Conservation (phyloP, 2,888 invertebrate species). For the Odontocolon sp. region DNA sequence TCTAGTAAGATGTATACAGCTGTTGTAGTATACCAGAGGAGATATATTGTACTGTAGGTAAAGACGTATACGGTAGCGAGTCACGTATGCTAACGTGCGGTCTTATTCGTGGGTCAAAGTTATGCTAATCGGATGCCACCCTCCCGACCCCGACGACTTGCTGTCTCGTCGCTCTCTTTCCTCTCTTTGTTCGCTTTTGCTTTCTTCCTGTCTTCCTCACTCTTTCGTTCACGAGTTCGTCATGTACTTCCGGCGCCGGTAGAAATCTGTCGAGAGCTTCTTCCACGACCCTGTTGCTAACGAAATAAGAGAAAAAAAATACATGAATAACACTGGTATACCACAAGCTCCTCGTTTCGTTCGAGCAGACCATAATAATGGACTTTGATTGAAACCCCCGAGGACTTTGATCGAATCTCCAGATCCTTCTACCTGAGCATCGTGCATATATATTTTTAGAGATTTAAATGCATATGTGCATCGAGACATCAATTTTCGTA, state of each 20-base stretch:
- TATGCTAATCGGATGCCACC: slow-evolving; percentile 64
- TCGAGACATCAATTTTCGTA: too few relatives aligned
- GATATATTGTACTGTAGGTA: background rate
- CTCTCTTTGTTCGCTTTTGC: slow-evolving; percentile 5
- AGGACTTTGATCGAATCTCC: slow-evolving; percentile 12
- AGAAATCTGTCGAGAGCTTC: slow-evolving; percentile 24
- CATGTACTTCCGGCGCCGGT: slow-evolving; percentile 48
- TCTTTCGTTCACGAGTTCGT: slow-evolving; percentile 42
- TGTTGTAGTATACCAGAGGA: background rate
- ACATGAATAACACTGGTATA: background rate
- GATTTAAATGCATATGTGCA: too few relatives aligned
- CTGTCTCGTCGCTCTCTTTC: slow-evolving; percentile 19
- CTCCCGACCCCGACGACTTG: slow-evolving; percentile 48
- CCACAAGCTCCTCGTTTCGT: background rate
- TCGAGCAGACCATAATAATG: slow-evolving; percentile 8
- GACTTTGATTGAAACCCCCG: slow-evolving; percentile 46
- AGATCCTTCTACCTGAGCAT: background rate
- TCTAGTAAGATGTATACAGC: too few relatives aligned
- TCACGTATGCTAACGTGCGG: slow-evolving; percentile 54
- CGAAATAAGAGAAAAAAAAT: background rate
- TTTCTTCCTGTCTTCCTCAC: slow-evolving; percentile 8
- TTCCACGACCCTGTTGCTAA: slow-evolving; percentile 19
- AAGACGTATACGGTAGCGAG: slow-evolving; percentile 55
- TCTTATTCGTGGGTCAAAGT: slow-evolving; percentile 62
- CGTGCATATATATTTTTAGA: too few relatives aligned